A percentile compares a stretch with the other conserved stretches of the same genome.
These are phyloP conservation scores for Petromus typicus DNA, from an alignment of 2,113 vertebrate species.

Conservation along the genomic window DNA sequence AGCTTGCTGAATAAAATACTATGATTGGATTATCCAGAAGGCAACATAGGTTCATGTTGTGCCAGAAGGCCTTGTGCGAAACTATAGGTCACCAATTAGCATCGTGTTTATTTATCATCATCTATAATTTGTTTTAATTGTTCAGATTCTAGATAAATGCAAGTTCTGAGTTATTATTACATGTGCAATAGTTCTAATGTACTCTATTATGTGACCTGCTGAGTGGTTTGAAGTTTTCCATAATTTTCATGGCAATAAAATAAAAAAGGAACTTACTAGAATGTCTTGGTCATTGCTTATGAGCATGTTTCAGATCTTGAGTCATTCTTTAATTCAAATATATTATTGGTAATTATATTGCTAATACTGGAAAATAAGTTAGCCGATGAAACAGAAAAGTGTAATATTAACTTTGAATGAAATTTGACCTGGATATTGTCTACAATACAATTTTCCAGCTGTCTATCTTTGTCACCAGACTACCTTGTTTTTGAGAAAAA, in stretches of 20 bases:
- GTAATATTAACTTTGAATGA: constrained; percentile 20
- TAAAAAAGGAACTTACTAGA: background rate
- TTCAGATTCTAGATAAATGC: constrained; percentile 28
- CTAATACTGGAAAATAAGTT: background rate
- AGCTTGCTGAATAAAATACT: background rate
- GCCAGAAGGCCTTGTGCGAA: constrained; percentile 20
- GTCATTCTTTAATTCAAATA: constrained; percentile 16
- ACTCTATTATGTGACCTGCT: background rate
- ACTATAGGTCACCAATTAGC: background rate
- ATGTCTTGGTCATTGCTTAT: background rate
- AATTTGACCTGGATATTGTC: background rate
- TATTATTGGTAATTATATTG: background rate
- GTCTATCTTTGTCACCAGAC: background rate
- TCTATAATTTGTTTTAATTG: constrained; percentile 41
- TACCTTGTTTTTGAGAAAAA: constrained; percentile 43
- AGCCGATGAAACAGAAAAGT: background rate
- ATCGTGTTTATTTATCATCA: constrained; percentile 27
- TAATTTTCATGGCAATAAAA: constrained; percentile 34
- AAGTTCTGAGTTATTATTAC: constrained; percentile 15
- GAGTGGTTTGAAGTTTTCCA: background rate
- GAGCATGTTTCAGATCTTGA: background rate
- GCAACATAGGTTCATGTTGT: background rate
- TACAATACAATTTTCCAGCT: background rate
- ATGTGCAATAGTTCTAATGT: background rate
- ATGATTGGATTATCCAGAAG: background rate